Percentiles rank a stretch among this genome's conserved stretches.
Evolutionary conservation across 2,797 vertebrate species (phyloP).

Genomic region (Artibeus lituratus): DNA sequence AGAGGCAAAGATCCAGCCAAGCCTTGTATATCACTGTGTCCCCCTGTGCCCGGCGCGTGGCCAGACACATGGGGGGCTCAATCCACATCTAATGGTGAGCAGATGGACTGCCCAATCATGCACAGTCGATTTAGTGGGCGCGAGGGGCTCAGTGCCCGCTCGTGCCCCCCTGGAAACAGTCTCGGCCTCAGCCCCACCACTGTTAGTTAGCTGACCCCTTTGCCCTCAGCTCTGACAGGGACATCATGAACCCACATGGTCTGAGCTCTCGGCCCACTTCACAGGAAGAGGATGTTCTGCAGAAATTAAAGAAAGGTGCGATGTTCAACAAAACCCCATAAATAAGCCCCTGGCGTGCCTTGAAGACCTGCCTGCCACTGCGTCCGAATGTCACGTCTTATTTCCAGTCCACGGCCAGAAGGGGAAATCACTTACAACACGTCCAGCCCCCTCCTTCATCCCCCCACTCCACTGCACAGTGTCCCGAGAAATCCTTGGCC

Average conservation of each 20-base stretch:
- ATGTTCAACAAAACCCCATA: constrained; percentile 72
- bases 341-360: constrained; percentile 72
- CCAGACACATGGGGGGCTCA: no score
- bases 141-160: constrained; percentile 70
- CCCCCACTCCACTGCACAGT: background rate
- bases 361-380: constrained; percentile 54
- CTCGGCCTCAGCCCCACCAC: constrained; percentile 77
- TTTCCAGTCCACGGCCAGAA: constrained; percentile 57
- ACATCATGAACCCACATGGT: constrained; percentile 49
- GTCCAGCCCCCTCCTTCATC: background rate
- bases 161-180: constrained; percentile 73
- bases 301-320: constrained; percentile 76
- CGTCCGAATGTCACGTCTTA: constrained; percentile 61
- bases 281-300: constrained; percentile 79
- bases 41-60: accelerated
- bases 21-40: accelerated
- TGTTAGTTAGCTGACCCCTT: constrained; percentile 85
- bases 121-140: accelerated
- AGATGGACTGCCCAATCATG: accelerated
- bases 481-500: constrained; percentile 11
- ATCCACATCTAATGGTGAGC: accelerated
- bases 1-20: background rate
- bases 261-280: constrained; percentile 66
- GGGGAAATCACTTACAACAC: background rate
- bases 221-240: constrained; percentile 81